Evolutionary conservation across 2,113 vertebrate genomes (phyloP), one percentile per base, ranked within the genome.

Genomic region (Melanocharis versteri): DNA sequence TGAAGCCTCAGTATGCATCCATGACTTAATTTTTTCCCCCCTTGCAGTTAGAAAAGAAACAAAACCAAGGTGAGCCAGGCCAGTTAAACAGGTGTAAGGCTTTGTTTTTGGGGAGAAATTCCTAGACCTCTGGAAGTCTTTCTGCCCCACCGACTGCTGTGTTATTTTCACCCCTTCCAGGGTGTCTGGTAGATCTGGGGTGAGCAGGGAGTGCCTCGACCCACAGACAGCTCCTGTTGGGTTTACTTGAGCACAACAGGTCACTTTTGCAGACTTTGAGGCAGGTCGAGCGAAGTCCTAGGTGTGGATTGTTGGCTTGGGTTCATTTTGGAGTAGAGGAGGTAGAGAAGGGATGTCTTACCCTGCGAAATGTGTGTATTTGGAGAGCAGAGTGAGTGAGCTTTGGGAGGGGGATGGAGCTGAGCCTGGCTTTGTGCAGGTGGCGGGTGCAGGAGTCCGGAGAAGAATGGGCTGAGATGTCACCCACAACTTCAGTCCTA

Each of bases 391-490:
- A 42, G 20, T 6, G 42, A 30, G 8, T 39, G 62, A 60, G 13
- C 44, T 37, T 68, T 0, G 0, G 28, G 17, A 40, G 10, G 6
- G 11, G 40, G 6, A 9, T 2, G 6, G 33, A 30, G 19, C 13
- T 17, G 30, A 17, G 77, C 27, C 47, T 90, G 35, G 31, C 73
- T 65, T 30, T 51, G 1, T 45, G 64, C 30, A 65, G 44, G 6
- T 75, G 54, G 16, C 65, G 40, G 53, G 30, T 56, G 31, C 33
- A 33, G 73, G 50, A 19, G 0, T 40, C 39, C 0, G 1, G 47
- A 50, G 62, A 69, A 24, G 56, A 78, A 15, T 3, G 9, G 33
- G 48, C 60, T 27, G 70, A 61, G 39, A 11, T 70, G 24, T 57
- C 88, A 13, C 14, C 20, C 54, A 37, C 13, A 51, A 40, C 58